Percentiles rank a stretch among this genome's conserved stretches.
Conservation (phyloP, 2,113 vertebrate genomes). For the Hydrochoerus hydrochaeris region DNA sequence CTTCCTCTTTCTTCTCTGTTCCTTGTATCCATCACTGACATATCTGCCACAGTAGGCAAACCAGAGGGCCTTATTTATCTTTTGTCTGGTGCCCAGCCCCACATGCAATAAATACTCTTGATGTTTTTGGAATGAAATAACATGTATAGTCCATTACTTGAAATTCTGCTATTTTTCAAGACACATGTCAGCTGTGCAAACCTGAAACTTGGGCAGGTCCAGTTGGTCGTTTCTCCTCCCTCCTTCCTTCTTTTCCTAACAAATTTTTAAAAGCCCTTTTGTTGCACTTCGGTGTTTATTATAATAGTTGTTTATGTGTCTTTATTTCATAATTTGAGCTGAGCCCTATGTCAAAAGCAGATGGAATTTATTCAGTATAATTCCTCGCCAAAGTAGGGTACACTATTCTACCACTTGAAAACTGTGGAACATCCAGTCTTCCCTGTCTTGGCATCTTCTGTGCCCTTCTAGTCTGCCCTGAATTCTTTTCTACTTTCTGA, state of each 20-base stretch:
- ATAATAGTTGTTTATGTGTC: background rate
- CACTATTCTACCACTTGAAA: background rate
- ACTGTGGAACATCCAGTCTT: background rate
- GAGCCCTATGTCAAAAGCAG: background rate
- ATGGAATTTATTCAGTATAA: background rate
- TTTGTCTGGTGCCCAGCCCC: background rate
- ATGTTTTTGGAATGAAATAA: background rate
- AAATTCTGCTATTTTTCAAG: background rate
- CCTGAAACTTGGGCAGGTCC: background rate
- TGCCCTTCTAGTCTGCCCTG: background rate
- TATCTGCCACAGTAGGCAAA: background rate
- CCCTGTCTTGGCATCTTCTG: background rate
- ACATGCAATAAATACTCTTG: background rate
- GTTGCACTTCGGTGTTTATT: background rate
- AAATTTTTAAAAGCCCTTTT: background rate
- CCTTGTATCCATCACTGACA: no score
- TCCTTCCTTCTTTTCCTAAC: background rate
- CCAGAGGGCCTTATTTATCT: background rate
- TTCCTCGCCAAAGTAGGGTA: background rate
- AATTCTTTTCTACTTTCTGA: background rate
- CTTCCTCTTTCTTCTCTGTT: background rate
- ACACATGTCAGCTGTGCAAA: background rate
- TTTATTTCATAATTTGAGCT: background rate
- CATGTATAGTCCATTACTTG: background rate
- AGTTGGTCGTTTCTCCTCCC: no score